These are phyloP conservation scores for Dromius quadrimaculatus DNA, from an alignment of 2,888 invertebrate species.

Conservation along the genomic window DNA sequence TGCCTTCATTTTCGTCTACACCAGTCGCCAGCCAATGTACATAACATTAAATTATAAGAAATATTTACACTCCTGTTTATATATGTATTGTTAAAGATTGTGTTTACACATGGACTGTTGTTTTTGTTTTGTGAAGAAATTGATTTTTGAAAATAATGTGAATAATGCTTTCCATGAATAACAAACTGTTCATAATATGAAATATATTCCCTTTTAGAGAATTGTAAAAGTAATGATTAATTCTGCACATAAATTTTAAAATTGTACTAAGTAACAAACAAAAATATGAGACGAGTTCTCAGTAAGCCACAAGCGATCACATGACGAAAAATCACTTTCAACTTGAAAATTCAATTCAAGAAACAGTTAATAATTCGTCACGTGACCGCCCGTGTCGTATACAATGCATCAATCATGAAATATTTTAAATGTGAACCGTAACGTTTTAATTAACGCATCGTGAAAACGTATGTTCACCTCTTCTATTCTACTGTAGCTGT, in stretches of 20 bases:
- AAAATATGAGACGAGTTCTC: constrained; percentile 31
- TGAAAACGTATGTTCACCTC: constrained; percentile 33
- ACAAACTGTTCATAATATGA: constrained; percentile 40
- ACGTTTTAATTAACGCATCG: constrained; percentile 27
- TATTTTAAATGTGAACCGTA: constrained; percentile 33
- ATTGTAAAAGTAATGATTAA: constrained; percentile 48
- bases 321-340: too few relatives aligned
- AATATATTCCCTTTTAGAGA: constrained; percentile 44
- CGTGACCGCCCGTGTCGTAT: too few relatives aligned
- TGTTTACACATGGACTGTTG: constrained; percentile 64
- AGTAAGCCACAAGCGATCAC: too few relatives aligned
- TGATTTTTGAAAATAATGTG: constrained; percentile 56
- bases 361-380: too few relatives aligned
- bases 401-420: constrained; percentile 37
- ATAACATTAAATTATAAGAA: constrained; percentile 61
- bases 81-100: constrained; percentile 63
- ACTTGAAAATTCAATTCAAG: too few relatives aligned
- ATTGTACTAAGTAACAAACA: constrained; percentile 34
- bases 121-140: constrained; percentile 59
- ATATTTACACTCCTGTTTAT: constrained; percentile 64
- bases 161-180: constrained; percentile 50
- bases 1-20: constrained; percentile 50
- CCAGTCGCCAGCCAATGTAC: constrained; percentile 54
- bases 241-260: constrained; percentile 44
- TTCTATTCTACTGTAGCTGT: constrained; percentile 34